These are phyloP conservation scores for Hephaestus fuliginosus DNA, from an alignment of 2,797 vertebrate species.

Conservation along the genomic window DNA sequence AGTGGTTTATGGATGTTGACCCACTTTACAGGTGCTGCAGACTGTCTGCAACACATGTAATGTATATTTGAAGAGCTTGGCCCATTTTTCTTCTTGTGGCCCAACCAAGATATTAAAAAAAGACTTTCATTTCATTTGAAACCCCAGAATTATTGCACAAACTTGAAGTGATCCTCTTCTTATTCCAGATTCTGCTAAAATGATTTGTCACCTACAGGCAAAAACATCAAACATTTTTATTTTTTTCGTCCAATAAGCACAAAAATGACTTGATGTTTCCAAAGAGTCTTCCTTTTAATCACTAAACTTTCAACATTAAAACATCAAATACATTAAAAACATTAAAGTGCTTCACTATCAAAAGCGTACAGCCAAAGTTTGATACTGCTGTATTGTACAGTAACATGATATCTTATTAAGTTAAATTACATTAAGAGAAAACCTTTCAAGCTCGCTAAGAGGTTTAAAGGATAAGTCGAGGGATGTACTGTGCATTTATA, in stretches of 20 bases:
- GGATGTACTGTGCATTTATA: neutral
- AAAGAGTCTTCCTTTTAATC: conserved; percentile 54
- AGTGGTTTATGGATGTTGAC: conserved; percentile 59
- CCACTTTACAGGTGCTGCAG: conserved; percentile 44
- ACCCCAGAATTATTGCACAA: neutral
- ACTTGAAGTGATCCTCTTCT: neutral
- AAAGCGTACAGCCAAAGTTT: conserved; percentile 40
- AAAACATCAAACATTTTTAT: neutral
- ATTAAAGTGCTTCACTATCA: conserved; percentile 58
- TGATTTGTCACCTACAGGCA: neutral
- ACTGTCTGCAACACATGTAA: neutral
- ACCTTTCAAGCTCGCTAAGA: neutral
- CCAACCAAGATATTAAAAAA: neutral
- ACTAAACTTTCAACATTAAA: conserved; percentile 25
- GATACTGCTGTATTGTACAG: conserved; percentile 30
- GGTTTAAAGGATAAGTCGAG: neutral
- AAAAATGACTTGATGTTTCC: conserved; percentile 15
- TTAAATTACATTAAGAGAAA: conserved; percentile 10
- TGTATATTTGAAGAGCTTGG: neutral
- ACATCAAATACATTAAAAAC: conserved; percentile 53
- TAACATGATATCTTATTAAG: conserved; percentile 30
- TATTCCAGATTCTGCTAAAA: neutral
- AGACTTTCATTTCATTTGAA: neutral
- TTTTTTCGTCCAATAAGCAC: conserved; percentile 28
- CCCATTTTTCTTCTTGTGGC: neutral